These are phyloP conservation scores for Morelia viridis DNA, from an alignment of 2,797 vertebrate genomes.

Conservation along the genomic window DNA sequence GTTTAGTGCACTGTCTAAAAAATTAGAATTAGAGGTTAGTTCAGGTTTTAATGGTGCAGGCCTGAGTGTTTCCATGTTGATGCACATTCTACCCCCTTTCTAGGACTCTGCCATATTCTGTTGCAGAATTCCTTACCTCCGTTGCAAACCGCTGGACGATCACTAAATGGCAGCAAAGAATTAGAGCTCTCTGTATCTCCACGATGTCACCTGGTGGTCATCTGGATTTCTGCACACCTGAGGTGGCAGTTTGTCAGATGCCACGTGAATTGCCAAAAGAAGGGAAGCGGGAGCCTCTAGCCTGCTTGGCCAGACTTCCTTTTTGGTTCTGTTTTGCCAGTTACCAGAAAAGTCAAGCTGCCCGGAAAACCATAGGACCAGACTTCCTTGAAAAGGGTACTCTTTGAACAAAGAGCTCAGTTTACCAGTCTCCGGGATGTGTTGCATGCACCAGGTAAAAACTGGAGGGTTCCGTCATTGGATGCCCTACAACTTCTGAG, in stretches of 20 bases:
- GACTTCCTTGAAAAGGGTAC: background rate
- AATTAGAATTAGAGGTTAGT: background rate
- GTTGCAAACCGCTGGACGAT: background rate
- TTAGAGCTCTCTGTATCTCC: background rate
- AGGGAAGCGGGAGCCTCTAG: background rate
- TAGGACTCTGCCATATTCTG: background rate
- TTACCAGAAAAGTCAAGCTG: background rate
- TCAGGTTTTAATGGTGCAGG: background rate
- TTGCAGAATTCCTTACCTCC: background rate
- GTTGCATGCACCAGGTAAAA: background rate
- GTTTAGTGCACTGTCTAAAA: background rate
- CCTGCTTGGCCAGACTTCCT: background rate
- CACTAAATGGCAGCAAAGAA: background rate
- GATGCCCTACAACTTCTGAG: background rate
- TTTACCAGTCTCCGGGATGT: background rate
- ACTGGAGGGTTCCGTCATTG: background rate
- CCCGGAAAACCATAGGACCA: background rate
- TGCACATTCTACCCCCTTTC: background rate
- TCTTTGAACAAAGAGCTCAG: background rate
- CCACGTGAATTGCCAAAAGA: background rate
- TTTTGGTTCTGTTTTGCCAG: background rate
- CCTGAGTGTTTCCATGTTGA: background rate
- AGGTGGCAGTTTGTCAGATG: background rate
- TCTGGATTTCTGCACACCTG: background rate
- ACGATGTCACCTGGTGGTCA: background rate